Conservation (phyloP, 2,888 invertebrate species). For the Nymphalis c-album region DNA sequence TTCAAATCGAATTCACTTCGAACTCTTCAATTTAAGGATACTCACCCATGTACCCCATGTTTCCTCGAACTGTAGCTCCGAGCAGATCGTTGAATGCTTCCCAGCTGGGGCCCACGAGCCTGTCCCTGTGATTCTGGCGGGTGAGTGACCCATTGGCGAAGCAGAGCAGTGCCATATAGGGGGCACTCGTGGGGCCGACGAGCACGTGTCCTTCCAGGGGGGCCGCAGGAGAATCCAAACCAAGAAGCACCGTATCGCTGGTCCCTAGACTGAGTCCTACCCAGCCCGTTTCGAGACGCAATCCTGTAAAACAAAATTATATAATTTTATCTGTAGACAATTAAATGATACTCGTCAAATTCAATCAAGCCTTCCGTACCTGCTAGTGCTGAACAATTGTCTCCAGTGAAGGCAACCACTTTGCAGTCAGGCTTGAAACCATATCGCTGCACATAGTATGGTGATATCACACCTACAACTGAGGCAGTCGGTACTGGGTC, state of each 20-base stretch:
- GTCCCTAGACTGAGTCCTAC: conserved; percentile 95
- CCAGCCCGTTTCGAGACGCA: conserved; percentile 90
- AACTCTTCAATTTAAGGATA: conserved; percentile 20
- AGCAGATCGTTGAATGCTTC: conserved; percentile 90
- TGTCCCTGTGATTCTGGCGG: conserved; percentile 89
- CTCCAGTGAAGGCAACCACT: conserved; percentile 95
- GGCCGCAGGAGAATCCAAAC: conserved; percentile 84
- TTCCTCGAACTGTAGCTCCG: conserved; percentile 92
- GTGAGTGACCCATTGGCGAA: conserved; percentile 97
- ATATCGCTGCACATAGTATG: conserved; percentile 92
- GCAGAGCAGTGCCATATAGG: conserved; percentile 94
- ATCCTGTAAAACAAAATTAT: conserved; percentile 74
- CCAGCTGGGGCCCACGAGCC: conserved; percentile 90
- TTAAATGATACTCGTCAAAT: background rate
- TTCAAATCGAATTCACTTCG: too few species aligned
- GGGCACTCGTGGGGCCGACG: conserved; percentile 89
- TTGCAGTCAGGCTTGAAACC: conserved; percentile 90
- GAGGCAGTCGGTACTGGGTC: conserved; percentile 86
- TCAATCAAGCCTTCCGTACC: conserved; percentile 67
- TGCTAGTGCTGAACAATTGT: conserved; percentile 93
- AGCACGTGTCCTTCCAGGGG: conserved; percentile 92
- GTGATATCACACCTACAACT: conserved; percentile 86
- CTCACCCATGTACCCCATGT: conserved; percentile 94
- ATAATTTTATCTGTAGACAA: background rate
- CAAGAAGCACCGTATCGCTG: conserved; percentile 94